These are phyloP conservation scores for Rhagium mordax DNA, from an alignment of 2,888 invertebrate species.

Conservation along the genomic window DNA sequence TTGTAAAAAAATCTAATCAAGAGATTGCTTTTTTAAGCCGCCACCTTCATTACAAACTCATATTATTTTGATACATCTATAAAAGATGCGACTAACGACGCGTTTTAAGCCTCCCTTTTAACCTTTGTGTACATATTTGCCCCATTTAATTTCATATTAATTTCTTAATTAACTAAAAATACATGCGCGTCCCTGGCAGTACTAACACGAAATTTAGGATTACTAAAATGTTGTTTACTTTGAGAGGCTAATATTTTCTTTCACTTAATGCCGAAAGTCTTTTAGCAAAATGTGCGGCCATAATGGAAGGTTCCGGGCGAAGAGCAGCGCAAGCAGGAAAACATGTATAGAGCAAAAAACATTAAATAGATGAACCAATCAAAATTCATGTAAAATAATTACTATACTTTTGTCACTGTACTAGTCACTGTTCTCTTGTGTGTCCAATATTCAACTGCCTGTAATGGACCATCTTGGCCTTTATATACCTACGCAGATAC, in stretches of 20 bases:
- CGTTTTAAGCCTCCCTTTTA: conserved; percentile 11
- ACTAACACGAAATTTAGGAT: background rate
- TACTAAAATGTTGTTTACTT: background rate
- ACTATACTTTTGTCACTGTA: too few species aligned
- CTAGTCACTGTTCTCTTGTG: too few species aligned
- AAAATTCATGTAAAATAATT: too few species aligned
- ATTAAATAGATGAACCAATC: too few species aligned
- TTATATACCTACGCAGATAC: too few species aligned
- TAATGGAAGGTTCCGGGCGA: background rate
- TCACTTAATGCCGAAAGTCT: background rate
- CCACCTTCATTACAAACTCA: background rate
- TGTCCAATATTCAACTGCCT: too few species aligned
- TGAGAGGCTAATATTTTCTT: background rate
- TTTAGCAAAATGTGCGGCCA: background rate
- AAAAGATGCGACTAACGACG: background rate
- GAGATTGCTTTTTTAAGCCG: background rate
- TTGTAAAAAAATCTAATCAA: background rate
- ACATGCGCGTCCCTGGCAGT: background rate
- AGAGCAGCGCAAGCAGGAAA: background rate
- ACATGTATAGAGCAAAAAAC: too few species aligned
- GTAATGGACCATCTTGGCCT: too few species aligned
- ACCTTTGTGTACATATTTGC: background rate
- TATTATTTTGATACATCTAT: background rate
- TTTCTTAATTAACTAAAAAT: conserved; percentile 8
- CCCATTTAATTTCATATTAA: conserved; percentile 9